Conservation (phyloP, 2,113 vertebrate species). For the Kobus ellipsiprymnus region DNA sequence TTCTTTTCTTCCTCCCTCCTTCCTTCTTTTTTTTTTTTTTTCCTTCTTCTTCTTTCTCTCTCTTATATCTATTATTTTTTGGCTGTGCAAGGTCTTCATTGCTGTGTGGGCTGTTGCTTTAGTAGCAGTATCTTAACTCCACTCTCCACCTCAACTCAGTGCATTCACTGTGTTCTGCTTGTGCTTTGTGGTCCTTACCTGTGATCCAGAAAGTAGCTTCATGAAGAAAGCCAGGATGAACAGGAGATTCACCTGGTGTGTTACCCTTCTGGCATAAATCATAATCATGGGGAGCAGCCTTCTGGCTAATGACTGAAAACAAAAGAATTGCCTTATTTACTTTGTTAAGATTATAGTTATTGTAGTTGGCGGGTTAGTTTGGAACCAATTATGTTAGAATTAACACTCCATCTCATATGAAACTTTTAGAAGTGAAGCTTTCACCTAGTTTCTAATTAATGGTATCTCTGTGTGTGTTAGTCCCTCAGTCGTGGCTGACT, state of each 20-base stretch:
- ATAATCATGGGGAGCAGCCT: not conserved
- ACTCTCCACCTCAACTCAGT: not conserved
- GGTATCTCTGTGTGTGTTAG: not conserved
- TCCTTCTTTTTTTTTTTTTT: not conserved
- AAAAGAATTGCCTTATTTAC: not conserved
- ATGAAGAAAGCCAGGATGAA: not conserved
- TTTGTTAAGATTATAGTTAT: not conserved
- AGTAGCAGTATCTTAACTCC: not conserved
- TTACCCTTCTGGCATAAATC: not conserved
- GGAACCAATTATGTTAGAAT: not conserved
- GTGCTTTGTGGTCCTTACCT: not conserved
- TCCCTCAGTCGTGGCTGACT: not conserved
- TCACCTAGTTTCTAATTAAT: not conserved
- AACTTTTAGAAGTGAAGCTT: not conserved
- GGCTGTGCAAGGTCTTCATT: not conserved
- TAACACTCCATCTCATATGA: not conserved
- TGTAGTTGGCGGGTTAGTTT: not conserved
- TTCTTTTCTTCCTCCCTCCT: too few species aligned
- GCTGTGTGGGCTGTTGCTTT: not conserved
- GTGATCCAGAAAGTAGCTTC: not conserved
- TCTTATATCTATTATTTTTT: not conserved
- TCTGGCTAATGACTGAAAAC: not conserved
- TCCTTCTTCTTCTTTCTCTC: not conserved
- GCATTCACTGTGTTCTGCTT: not conserved
- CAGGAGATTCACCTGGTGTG: not conserved